Evolutionary conservation across 2,113 vertebrate genomes (phyloP).

Genomic region (Brienomyrus longianalis): DNA sequence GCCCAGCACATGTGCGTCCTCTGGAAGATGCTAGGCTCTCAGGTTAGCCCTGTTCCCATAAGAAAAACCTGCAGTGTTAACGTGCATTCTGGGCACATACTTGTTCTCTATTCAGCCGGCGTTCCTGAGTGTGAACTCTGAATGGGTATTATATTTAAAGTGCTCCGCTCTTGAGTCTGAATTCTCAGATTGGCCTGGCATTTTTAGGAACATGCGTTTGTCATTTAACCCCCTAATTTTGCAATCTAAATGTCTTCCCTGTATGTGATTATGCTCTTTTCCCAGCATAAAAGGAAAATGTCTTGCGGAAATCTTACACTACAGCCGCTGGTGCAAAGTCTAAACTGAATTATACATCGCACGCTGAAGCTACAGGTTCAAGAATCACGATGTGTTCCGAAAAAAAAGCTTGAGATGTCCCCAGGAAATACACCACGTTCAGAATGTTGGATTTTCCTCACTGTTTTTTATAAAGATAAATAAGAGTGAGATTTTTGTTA

Average conservation of each 20-base stretch:
- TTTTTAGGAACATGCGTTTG: slow-evolving; percentile 18
- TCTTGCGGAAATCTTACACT: background rate
- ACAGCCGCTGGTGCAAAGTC: background rate
- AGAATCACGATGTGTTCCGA: background rate
- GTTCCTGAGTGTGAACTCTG: slow-evolving; percentile 19
- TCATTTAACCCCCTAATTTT: slow-evolving; percentile 21
- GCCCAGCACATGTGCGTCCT: background rate
- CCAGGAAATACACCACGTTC: background rate
- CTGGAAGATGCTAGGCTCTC: background rate
- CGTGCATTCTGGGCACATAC: slow-evolving; percentile 20
- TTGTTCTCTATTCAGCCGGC: background rate
- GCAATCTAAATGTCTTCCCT: background rate
- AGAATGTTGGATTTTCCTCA: background rate
- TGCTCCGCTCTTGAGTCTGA: slow-evolving; percentile 12
- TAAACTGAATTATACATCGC: background rate
- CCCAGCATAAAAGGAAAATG: background rate
- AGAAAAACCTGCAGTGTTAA: slow-evolving; percentile 1
- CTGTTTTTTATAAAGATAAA: background rate
- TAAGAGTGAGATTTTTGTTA: background rate
- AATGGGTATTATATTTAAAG: slow-evolving; percentile 27
- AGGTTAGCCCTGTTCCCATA: slow-evolving; percentile 16
- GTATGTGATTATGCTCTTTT: background rate
- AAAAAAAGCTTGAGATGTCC: background rate
- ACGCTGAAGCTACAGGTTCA: background rate
- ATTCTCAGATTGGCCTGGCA: slow-evolving; percentile 4